These are phyloP conservation scores for Gambusia affinis DNA, from an alignment of 2,113 vertebrate genomes.

Conservation along the genomic window DNA sequence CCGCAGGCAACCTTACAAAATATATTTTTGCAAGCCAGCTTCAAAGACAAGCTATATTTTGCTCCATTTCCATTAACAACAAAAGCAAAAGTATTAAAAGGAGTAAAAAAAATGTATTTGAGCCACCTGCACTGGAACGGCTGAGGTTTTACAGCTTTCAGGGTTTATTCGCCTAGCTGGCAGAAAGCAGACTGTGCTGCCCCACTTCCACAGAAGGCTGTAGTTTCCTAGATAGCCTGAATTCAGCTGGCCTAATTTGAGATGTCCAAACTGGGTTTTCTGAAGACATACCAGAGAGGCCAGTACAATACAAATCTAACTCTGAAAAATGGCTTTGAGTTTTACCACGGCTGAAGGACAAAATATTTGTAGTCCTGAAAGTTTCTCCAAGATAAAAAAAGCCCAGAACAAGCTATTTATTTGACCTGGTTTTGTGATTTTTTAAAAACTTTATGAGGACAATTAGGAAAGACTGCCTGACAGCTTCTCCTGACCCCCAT, in stretches of 20 bases:
- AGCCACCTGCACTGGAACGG: constrained; percentile 30
- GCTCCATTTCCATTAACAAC: not conserved
- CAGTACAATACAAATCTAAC: constrained; percentile 22
- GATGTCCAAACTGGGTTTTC: constrained; percentile 34
- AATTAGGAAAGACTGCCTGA: not conserved
- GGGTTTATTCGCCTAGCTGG: constrained; percentile 13
- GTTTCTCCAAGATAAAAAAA: not conserved
- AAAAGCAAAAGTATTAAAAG: not conserved
- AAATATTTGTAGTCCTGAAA: not conserved
- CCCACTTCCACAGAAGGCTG: constrained; percentile 48
- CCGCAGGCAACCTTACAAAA: constrained; percentile 22
- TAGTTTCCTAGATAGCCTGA: constrained; percentile 44
- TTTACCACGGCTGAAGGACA: not conserved
- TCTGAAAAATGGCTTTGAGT: not conserved
- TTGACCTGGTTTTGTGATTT: not conserved
- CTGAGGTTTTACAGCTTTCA: constrained; percentile 24
- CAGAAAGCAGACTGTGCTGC: constrained; percentile 38
- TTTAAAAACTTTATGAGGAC: constrained; percentile 1
- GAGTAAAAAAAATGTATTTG: constrained; percentile 11
- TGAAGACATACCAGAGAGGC: constrained; percentile 49
- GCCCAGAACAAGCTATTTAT: not conserved
- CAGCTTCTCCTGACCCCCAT: constrained; percentile 10
- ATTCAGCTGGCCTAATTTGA: constrained; percentile 56
- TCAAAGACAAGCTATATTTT: not conserved
- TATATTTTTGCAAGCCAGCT: constrained; percentile 6